A percentile compares a stretch with the other conserved stretches of the same genome.
Conservation (phyloP, 2,113 vertebrate genomes). For the Arizona elegans region DNA sequence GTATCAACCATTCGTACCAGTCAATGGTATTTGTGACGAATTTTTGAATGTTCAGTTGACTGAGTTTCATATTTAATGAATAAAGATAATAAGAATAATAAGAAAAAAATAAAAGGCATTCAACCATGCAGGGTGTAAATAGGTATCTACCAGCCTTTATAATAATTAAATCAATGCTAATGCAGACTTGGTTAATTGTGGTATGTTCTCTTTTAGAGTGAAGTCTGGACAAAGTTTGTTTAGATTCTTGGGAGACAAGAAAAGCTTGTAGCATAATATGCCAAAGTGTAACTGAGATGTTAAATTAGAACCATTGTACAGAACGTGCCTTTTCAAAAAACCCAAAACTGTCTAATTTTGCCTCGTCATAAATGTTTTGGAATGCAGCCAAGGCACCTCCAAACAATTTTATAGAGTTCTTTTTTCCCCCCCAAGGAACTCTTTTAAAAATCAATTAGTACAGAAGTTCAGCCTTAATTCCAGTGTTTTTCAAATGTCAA, state of each 20-base stretch:
- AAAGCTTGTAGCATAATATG: conserved; percentile 43
- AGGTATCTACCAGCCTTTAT: not conserved
- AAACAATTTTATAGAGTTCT: conserved; percentile 75
- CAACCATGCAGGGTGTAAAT: conserved; percentile 11
- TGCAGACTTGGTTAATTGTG: conserved; percentile 11
- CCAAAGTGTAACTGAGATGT: conserved; percentile 54
- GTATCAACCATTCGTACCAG: no score
- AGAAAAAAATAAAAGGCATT: not conserved
- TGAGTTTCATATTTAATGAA: no score
- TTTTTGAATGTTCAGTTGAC: no score
- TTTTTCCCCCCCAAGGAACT: conserved; percentile 65
- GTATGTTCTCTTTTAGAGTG: conserved; percentile 15
- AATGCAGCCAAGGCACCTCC: conserved; percentile 69
- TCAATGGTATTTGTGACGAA: no score
- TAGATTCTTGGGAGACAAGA: conserved; percentile 45
- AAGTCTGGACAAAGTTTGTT: not conserved
- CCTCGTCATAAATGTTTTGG: conserved; percentile 74
- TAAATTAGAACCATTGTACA: conserved; percentile 62
- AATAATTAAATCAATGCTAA: conserved; percentile 33
- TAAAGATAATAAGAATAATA: no score
- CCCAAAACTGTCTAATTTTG: conserved; percentile 70
- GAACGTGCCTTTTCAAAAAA: conserved; percentile 56
- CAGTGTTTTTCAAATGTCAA: conserved; percentile 77
- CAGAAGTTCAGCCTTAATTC: conserved; percentile 70
- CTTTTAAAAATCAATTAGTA: conserved; percentile 81